A percentile compares a stretch with the other conserved stretches of the same genome.
phyloP scores from a whole-genome alignment of 92 coral and sea anemone species.

The Porites rus region DNA sequence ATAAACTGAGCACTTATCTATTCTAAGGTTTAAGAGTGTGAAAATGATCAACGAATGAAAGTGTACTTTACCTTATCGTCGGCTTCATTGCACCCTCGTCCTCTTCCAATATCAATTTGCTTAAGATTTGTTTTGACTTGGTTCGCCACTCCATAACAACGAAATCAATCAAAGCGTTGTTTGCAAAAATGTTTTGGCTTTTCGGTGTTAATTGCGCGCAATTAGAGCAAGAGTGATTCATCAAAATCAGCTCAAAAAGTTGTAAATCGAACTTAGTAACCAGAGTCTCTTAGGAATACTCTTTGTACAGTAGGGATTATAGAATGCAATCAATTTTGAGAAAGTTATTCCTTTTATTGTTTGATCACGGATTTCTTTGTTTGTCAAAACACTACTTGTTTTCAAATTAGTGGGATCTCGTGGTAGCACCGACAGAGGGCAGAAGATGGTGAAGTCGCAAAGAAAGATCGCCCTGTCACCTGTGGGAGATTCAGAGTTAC shows the following conservation, averaged over 20 bases:
- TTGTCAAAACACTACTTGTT: conserved; percentile 1
- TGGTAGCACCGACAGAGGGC: background rate
- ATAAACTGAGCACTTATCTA: background rate
- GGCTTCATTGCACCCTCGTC: conserved; percentile 42
- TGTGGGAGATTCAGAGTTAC: background rate
- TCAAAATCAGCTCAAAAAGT: conserved; percentile 8
- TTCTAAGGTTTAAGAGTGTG: background rate
- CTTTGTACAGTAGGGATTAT: background rate
- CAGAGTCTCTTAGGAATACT: conserved; percentile 24
- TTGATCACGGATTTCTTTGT: conserved; percentile 19
- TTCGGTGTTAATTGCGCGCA: conserved; percentile 52
- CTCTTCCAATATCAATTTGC: conserved; percentile 62
- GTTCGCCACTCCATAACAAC: conserved; percentile 76
- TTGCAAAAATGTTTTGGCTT: conserved; percentile 67
- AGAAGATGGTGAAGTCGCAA: background rate
- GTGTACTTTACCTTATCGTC: conserved; percentile 14
- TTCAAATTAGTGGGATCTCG: background rate
- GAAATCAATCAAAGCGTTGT: conserved; percentile 51
- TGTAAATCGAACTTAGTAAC: conserved; percentile 4
- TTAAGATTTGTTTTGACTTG: conserved; percentile 52
- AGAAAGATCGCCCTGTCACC: no score
- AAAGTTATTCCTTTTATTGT: conserved; percentile 39
- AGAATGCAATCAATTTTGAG: conserved; percentile 1
- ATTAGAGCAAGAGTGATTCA: conserved; percentile 54
- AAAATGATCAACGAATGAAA: background rate